These are phyloP conservation scores for Phrynosoma platyrhinos DNA, from an alignment of 2,113 vertebrate genomes.

Conservation along the genomic window DNA sequence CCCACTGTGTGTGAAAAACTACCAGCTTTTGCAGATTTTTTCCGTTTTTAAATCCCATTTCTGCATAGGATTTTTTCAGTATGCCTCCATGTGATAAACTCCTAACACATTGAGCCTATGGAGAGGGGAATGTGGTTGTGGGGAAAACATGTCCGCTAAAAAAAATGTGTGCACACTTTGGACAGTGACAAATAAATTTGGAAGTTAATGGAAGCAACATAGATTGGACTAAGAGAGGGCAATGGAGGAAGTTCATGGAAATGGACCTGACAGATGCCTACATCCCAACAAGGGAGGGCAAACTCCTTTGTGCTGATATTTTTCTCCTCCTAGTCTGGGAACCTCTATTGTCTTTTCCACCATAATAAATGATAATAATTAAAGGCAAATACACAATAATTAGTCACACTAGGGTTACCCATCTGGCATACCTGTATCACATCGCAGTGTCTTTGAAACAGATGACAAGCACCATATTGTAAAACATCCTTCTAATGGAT, in stretches of 20 bases:
- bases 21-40: no score
- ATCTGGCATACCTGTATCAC: conserved; percentile 88
- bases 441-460: conserved; percentile 83
- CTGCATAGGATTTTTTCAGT: no score
- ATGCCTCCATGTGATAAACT: no score
- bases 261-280: neutral
- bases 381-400: conserved; percentile 93
- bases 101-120: no score
- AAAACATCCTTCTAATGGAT: conserved; percentile 80
- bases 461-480: conserved; percentile 86
- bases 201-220: neutral
- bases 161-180: no score
- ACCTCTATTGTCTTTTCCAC: conserved; percentile 86
- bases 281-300: neutral
- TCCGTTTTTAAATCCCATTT: no score
- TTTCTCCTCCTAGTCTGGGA: conserved; percentile 73
- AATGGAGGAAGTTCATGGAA: neutral
- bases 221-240: neutral
- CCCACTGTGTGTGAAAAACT: no score
- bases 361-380: conserved; percentile 94
- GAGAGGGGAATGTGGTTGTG: no score
- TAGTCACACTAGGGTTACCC: conserved; percentile 93
- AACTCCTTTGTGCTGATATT: conserved; percentile 73
- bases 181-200: no score
- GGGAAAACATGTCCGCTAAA: no score